A percentile compares a stretch with the other conserved stretches of the same genome.
These are phyloP conservation scores for Andrena fulva DNA, from an alignment of 2,888 invertebrate genomes.

Conservation along the genomic window DNA sequence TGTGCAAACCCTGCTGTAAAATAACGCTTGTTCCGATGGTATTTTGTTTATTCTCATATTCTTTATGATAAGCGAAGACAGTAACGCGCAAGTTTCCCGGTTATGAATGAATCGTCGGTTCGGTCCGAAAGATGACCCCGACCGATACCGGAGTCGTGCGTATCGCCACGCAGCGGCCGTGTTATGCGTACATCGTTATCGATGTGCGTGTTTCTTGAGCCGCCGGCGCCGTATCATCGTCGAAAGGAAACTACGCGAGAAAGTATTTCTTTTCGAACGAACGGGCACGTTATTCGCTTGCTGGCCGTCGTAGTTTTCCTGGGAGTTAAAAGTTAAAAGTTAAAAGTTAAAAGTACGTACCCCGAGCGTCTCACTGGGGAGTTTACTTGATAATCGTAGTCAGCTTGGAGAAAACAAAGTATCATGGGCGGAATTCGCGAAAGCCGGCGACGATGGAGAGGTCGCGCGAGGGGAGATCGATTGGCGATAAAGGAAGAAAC, in stretches of 20 bases:
- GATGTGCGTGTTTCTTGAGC: slow-evolving; percentile 11
- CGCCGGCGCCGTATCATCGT: slow-evolving; percentile 7
- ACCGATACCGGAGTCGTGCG: slow-evolving; percentile 53
- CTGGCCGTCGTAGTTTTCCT: background rate
- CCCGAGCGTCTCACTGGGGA: too few relatives aligned
- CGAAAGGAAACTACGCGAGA: background rate
- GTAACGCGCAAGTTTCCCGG: slow-evolving; percentile 58
- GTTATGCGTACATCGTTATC: slow-evolving; percentile 54
- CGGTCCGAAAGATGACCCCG: slow-evolving; percentile 61
- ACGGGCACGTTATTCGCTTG: background rate
- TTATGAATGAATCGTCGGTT: slow-evolving; percentile 64
- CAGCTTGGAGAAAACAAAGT: too few relatives aligned
- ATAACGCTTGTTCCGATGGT: slow-evolving; percentile 1
- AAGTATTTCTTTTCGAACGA: slow-evolving; percentile 14
- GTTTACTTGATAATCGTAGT: too few relatives aligned
- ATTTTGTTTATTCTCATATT: slow-evolving; percentile 23
- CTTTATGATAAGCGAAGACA: slow-evolving; percentile 40
- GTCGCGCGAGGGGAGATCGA: slow-evolving; percentile 22
- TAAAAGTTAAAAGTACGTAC: too few relatives aligned
- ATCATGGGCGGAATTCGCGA: background rate
- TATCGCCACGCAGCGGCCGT: slow-evolving; percentile 44
- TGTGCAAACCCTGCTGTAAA: background rate
- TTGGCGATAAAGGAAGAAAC: slow-evolving; percentile 24
- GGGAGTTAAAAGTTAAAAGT: too few relatives aligned
- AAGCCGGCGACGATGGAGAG: slow-evolving; percentile 4